Evolutionary conservation across 2,888 invertebrate species (phyloP).

Genomic region (Aplocera efformata): DNA sequence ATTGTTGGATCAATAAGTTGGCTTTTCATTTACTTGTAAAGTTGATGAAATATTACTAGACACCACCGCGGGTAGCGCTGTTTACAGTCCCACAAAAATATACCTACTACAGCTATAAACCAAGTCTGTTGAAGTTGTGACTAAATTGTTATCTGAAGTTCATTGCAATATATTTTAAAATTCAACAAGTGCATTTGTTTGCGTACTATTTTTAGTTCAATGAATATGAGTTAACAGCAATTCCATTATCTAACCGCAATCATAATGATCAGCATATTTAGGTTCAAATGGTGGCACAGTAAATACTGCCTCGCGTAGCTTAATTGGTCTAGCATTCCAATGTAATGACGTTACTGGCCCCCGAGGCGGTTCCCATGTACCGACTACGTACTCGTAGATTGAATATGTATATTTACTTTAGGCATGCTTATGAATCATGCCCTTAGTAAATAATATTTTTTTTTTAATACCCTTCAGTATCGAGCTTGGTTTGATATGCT

Average conservation of each 20-base stretch:
- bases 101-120: no score
- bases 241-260: conserved; percentile 13
- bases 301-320: conserved; percentile 13
- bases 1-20: conserved; percentile 14
- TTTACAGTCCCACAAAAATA: no score
- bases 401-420: conserved; percentile 8
- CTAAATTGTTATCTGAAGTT: no score
- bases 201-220: conserved; percentile 13
- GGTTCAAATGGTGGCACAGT: conserved; percentile 10
- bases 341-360: conserved; percentile 45
- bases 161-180: no score
- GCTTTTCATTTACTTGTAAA: neutral
- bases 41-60: neutral
- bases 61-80: no score
- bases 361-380: conserved; percentile 35
- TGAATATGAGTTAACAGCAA: conserved; percentile 5
- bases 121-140: no score
- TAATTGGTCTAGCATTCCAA: conserved; percentile 59
- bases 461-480: neutral
- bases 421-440: conserved; percentile 31
- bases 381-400: conserved; percentile 33
- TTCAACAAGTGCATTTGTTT: neutral
- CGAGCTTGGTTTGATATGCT: no score
- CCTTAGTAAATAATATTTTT: conserved; percentile 4
- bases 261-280: conserved; percentile 16